Conservation (phyloP, 2,797 vertebrate genomes). For the Betta splendens region DNA sequence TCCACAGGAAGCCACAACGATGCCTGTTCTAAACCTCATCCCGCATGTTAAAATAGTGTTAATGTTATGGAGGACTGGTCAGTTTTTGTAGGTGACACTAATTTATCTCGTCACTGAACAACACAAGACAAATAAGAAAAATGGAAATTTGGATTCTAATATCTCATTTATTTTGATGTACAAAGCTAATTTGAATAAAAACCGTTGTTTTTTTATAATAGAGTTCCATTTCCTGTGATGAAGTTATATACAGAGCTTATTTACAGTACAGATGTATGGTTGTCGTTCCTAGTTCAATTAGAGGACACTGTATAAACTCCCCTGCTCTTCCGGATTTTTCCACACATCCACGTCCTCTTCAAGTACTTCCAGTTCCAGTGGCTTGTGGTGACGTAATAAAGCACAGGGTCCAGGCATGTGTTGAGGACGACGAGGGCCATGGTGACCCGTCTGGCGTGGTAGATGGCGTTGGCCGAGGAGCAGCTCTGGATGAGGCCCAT, state of each 20-base stretch:
- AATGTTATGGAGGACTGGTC: neutral
- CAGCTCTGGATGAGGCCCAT: constrained; percentile 50
- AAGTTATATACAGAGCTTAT: constrained; percentile 5
- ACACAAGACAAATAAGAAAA: constrained; percentile 2
- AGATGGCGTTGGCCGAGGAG: constrained; percentile 37
- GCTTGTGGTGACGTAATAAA: constrained; percentile 82
- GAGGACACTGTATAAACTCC: constrained; percentile 65
- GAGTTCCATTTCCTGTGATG: neutral
- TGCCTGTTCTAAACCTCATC: no score
- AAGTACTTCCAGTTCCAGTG: constrained; percentile 65
- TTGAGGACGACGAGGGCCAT: constrained; percentile 83
- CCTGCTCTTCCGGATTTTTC: constrained; percentile 26
- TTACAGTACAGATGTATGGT: constrained; percentile 2
- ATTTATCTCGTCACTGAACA: constrained; percentile 10
- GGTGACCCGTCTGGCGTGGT: constrained; percentile 76
- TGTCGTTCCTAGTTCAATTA: neutral
- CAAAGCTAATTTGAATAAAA: constrained; percentile 55
- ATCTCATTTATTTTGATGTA: constrained; percentile 44
- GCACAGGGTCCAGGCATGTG: constrained; percentile 85
- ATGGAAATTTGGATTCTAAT: neutral
- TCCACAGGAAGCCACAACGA: no score
- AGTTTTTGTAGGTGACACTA: neutral
- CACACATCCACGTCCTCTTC: constrained; percentile 40
- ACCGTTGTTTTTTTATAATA: constrained; percentile 21
- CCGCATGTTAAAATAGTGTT: no score